Conservation (phyloP, 2,888 invertebrate species). For the Noctua janthina region DNA sequence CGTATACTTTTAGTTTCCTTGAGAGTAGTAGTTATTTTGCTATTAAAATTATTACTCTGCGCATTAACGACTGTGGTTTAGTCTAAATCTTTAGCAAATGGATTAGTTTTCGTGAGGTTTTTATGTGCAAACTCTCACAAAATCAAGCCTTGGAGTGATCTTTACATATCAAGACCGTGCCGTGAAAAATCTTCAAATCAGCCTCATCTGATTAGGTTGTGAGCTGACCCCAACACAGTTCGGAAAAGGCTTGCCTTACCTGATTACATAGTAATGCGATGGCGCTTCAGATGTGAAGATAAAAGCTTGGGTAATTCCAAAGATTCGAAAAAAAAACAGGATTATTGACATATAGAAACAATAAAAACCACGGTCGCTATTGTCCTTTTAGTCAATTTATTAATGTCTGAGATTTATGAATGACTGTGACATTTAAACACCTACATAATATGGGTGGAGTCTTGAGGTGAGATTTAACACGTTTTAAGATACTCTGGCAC, state of each 20-base stretch:
- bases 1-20: background rate
- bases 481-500: constrained; percentile 55
- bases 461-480: constrained; percentile 51
- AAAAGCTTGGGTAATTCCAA: constrained; percentile 30
- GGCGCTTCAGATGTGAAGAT: constrained; percentile 37
- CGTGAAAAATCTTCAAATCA: constrained; percentile 27
- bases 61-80: background rate
- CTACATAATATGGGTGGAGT: constrained; percentile 64
- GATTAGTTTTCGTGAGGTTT: background rate
- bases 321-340: constrained; percentile 1
- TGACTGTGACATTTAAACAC: constrained; percentile 59
- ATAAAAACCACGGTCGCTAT: constrained; percentile 13
- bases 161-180: constrained; percentile 9
- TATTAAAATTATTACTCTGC: background rate
- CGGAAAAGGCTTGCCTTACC: constrained; percentile 34
- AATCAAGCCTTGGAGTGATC: background rate
- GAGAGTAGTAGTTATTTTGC: background rate
- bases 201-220: constrained; percentile 42
- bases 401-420: constrained; percentile 42
- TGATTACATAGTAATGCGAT: constrained; percentile 47
- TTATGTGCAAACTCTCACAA: background rate
- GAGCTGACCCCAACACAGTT: constrained; percentile 50
- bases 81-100: background rate
- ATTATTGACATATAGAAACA: constrained; percentile 13
- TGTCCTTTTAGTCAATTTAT: constrained; percentile 42